Base-by-base conservation (phyloP, 2,888 invertebrate genomes). In the Euplexia lucipara region DNA sequence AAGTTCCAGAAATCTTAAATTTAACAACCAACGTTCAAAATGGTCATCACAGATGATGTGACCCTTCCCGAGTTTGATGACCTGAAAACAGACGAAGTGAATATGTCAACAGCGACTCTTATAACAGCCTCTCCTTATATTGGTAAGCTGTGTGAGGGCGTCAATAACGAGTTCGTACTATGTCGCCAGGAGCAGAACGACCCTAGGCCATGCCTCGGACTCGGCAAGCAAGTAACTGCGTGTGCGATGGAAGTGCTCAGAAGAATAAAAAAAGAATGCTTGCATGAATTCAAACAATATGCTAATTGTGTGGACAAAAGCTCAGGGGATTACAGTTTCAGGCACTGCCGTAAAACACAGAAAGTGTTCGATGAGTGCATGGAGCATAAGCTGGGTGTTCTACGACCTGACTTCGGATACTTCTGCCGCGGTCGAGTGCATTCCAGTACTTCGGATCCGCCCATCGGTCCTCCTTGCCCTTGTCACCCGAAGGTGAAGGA, bases 101-200 rank as follows among this genome's bases (percentile, higher is more conserved):
- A 98, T 83, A 84, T 99, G 41, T 97, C 98, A 3, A 97, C 97
- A 3, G 96, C 98, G 9, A 97, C 97, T 51, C 95, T 99, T 26
- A 97, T 98, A 88, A 97, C 99, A 18, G 99, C 98, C 1, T 97
- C 98, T 14, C 97, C 98, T 82, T 98, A 99, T 91, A 93, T 99
- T 83, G 99, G 99, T 75, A 98, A 98, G 92, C 96, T 97, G 83
- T 99, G 99, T 92, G 98, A 99, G 93, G 91, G 95, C 59, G 95
- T 97, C 81, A 98, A 98, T 93, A 99, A 99, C 97, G 99, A 99
- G 92, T 99, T 98, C 88, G 97, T 99, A 96, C 93, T 99, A 44
- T 99, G 99, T 82, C 96, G 97, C n/a, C 86, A 95, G 26, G 99
- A 99, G 91, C 92, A 96, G 41, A 92, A 96, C 8, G 99, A 99